These are phyloP conservation scores for Amazonetta brasiliensis DNA, from an alignment of 2,797 vertebrate species.

Conservation along the genomic window DNA sequence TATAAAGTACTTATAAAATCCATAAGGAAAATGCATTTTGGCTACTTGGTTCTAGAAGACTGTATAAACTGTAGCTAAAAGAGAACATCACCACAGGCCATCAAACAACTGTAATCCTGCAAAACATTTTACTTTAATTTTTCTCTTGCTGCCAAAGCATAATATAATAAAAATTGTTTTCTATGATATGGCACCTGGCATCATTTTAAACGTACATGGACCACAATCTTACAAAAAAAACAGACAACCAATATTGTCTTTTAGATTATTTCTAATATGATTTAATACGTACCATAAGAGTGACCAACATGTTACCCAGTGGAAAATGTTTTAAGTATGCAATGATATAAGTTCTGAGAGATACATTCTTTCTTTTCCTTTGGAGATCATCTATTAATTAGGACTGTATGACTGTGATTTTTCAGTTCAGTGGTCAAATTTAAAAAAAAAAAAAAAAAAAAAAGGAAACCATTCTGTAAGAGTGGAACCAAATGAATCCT, in stretches of 20 bases:
- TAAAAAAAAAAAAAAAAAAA: conserved; percentile 15
- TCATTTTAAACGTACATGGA: neutral
- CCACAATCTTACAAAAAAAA: neutral
- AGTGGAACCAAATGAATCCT: conserved; percentile 38
- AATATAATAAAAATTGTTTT: neutral
- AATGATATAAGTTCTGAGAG: conserved; percentile 34
- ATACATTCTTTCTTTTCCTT: conserved; percentile 4
- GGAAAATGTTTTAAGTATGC: conserved; percentile 11
- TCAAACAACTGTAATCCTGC: neutral
- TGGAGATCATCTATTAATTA: conserved; percentile 57
- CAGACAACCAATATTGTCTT: neutral
- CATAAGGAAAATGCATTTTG: neutral
- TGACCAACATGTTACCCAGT: neutral
- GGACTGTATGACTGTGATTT: conserved; percentile 54
- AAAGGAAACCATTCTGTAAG: conserved; percentile 18
- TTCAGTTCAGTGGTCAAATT: conserved; percentile 68
- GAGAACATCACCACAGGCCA: neutral
- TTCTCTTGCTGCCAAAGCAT: neutral
- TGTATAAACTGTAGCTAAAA: neutral
- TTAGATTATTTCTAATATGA: neutral
- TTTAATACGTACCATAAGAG: neutral
- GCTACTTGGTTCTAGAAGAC: neutral
- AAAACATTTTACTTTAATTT: neutral
- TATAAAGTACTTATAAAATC: neutral
- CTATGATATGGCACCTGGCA: neutral